Evolutionary conservation across 2,888 invertebrate genomes (phyloP), one percentile per base, ranked within the genome.

Genomic region (Ichneumoninae sp.): DNA sequence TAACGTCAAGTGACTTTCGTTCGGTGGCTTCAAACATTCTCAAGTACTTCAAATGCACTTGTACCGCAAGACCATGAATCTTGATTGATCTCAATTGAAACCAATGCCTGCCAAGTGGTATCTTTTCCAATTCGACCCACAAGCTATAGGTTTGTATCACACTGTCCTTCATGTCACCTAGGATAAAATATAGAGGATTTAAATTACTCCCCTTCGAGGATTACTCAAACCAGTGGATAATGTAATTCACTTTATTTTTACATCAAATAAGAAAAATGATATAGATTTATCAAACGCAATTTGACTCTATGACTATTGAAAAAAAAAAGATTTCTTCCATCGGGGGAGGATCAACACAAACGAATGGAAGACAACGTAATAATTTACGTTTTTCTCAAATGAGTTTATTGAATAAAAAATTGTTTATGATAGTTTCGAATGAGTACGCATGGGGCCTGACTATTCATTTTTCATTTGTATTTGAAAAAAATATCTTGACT

Each of bases 61-160:
- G 83, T 65, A 90, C 85, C 78, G 89, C 89, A 19, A 83, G 75
- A 3, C 85, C 83, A 57, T 86, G 80, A 36, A 89, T 86, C 71
- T 83, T 88, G 3, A 92, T 77, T 3, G 90, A 89, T 72, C 80
- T 80, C 36, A 91, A 86, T 89, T 90, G 90, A 50, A 91, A 91
- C 91, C 92, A 91, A 78, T 92, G 90, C 82, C 86, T 91, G 13
- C 91, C 92, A 22, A 92, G 80, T 44, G 90, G 87, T 47, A 90
- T 75, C 74, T 87, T 77, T 19, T 88, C 86, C 26, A 92, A 79
- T 71, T 87, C 83, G 3, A 89, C 89, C 91, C 91, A 92, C 30
- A 92, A 79, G 36, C 86, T 88, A 44, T 88, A 89, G 26, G 83
- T 85, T 65, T 79, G 69, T 52, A 81, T 78, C 44, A 82, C 83